Conservation (phyloP, 2,113 vertebrate species). For the Nycticebus coucang region DNA sequence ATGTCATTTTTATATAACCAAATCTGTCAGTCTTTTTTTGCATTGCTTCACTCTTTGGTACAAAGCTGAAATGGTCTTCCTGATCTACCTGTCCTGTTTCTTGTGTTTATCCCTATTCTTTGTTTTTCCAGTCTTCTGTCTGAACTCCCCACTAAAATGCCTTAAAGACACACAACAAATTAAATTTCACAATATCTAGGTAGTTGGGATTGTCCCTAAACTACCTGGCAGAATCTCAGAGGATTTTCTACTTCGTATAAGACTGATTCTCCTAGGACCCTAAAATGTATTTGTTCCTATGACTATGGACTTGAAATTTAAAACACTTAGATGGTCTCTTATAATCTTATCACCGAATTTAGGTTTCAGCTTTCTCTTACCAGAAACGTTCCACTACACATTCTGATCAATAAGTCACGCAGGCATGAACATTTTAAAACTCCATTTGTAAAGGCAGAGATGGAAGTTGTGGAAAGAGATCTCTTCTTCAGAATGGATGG, state of each 20-base stretch:
- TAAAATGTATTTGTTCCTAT: neutral
- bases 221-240: neutral
- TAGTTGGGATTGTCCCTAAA: neutral
- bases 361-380: neutral
- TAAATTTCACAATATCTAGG: neutral
- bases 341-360: neutral
- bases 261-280: neutral
- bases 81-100: neutral
- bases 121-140: neutral
- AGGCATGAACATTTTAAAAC: neutral
- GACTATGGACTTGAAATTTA: neutral
- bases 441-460: neutral
- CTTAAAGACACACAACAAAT: neutral
- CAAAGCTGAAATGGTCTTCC: neutral
- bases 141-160: neutral
- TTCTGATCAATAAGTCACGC: neutral
- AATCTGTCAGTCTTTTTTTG: neutral
- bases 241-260: neutral
- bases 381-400: neutral
- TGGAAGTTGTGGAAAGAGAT: neutral
- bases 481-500: neutral
- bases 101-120: neutral
- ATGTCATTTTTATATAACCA: neutral
- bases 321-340: neutral
- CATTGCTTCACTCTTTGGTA: neutral